A percentile compares a stretch with the other conserved stretches of the same genome.
Conservation (phyloP, 1,140 invertebrate species). For the Temnothorax longispinosus region DNA sequence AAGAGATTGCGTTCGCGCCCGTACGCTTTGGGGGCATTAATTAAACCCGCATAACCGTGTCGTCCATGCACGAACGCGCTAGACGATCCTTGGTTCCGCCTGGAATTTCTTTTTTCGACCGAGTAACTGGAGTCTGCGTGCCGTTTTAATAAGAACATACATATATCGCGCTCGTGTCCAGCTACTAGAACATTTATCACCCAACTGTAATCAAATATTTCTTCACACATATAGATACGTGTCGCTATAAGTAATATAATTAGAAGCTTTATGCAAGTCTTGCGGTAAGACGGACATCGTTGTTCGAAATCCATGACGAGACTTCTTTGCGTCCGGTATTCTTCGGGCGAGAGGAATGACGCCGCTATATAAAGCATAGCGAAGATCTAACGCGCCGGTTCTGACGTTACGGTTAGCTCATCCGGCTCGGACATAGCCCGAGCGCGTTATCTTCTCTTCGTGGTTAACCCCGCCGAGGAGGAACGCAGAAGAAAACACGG, state of each 20-base stretch:
- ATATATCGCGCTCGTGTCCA: neutral
- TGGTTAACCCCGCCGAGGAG: constrained; percentile 37
- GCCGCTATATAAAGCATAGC: constrained; percentile 30
- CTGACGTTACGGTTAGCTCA: constrained; percentile 50
- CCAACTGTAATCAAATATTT: neutral
- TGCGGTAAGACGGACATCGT: neutral
- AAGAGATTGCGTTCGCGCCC: constrained; percentile 65
- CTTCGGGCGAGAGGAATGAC: constrained; percentile 29
- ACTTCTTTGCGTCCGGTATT: neutral
- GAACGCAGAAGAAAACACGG: constrained; percentile 36
- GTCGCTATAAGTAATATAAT: neutral
- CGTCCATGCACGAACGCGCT: constrained; percentile 1
- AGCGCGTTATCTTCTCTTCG: constrained; percentile 43
- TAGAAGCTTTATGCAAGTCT: neutral
- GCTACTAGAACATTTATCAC: neutral
- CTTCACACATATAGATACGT: neutral
- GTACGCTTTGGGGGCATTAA: constrained; percentile 67
- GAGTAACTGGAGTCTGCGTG: constrained; percentile 5
- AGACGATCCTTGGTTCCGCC: constrained; percentile 55
- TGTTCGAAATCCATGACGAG: neutral
- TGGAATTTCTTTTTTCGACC: constrained; percentile 44
- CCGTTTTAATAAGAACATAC: constrained; percentile 11
- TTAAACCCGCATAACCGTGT: constrained; percentile 59
- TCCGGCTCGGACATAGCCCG: constrained; percentile 35
- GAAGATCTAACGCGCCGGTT: constrained; percentile 49